Evolutionary conservation across 2,113 vertebrate genomes (phyloP).

Genomic region (Barnardius zonarius): DNA sequence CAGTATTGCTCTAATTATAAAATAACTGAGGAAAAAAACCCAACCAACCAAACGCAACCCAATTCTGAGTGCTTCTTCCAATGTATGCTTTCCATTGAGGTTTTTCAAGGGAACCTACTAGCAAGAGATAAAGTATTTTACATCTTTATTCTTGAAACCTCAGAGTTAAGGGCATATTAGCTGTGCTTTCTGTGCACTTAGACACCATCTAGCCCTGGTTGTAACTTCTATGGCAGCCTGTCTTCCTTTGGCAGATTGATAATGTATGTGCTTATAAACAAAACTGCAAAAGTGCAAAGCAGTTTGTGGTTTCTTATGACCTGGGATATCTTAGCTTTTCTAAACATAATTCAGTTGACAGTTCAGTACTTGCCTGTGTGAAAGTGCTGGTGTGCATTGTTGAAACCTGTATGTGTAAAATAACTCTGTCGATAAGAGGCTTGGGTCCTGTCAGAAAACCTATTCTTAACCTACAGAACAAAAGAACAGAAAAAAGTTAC

Average conservation of each 20-base stretch:
- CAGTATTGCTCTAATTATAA: neutral
- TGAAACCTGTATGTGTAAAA: slow-evolving; percentile 90
- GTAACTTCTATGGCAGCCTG: neutral
- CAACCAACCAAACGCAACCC: neutral
- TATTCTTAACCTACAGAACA: slow-evolving; percentile 80
- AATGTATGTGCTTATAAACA: neutral
- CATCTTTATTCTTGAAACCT: neutral
- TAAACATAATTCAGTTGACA: neutral
- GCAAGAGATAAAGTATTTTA: neutral
- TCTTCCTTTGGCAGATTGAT: neutral
- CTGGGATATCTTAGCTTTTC: neutral
- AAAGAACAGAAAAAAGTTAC: neutral
- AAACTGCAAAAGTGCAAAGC: neutral
- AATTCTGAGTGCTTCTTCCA: neutral
- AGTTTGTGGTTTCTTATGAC: neutral
- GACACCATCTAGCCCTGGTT: neutral
- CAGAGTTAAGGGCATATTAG: neutral
- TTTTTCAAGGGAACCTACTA: neutral
- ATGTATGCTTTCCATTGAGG: neutral
- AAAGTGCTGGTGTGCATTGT: slow-evolving; percentile 91
- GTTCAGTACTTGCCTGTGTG: slow-evolving; percentile 81
- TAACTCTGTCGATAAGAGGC: slow-evolving; percentile 82
- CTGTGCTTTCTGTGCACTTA: neutral
- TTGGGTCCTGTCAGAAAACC: slow-evolving; percentile 94
- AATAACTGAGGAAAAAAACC: neutral